These are phyloP conservation scores for Pseudochaenichthys georgianus DNA, from an alignment of 2,797 vertebrate genomes.

Conservation along the genomic window DNA sequence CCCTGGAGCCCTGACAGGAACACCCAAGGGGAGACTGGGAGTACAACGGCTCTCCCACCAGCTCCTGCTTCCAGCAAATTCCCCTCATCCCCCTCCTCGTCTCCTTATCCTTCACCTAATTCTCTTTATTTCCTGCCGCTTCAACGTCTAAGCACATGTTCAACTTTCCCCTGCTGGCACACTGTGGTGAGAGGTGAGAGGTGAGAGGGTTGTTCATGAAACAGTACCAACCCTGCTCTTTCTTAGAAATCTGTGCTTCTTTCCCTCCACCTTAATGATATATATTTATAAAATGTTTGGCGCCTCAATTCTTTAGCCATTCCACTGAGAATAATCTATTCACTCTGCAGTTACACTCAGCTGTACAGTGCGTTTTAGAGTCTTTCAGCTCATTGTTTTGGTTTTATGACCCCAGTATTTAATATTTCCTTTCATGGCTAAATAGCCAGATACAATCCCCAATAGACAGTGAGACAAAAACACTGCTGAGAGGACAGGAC, in stretches of 20 bases:
- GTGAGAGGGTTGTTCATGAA: conserved; percentile 35
- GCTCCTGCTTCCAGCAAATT: conserved; percentile 34
- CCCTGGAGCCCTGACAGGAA: conserved; percentile 73
- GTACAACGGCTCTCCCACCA: conserved; percentile 44
- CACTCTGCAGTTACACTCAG: not conserved
- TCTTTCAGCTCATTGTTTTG: not conserved
- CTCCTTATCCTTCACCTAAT: conserved; percentile 45
- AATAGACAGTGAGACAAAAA: too few species aligned
- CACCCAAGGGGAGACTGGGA: conserved; percentile 63
- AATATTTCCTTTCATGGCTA: too few species aligned
- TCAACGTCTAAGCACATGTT: conserved; percentile 22
- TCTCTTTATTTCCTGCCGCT: conserved; percentile 43
- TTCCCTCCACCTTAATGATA: not conserved
- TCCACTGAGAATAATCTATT: not conserved
- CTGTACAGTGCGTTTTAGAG: not conserved
- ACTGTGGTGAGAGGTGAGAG: conserved; percentile 14
- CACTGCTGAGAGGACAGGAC: too few species aligned
- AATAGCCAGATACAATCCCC: too few species aligned
- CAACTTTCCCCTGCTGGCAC: conserved; percentile 36
- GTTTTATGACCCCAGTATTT: not conserved
- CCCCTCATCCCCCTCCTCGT: conserved; percentile 11
- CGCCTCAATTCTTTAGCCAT: not conserved
- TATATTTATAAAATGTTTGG: not conserved
- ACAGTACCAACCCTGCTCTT: conserved; percentile 6
- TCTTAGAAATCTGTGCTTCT: not conserved